Conservation (phyloP, 1,140 invertebrate genomes). For the Ostrea denselamellosa region DNA sequence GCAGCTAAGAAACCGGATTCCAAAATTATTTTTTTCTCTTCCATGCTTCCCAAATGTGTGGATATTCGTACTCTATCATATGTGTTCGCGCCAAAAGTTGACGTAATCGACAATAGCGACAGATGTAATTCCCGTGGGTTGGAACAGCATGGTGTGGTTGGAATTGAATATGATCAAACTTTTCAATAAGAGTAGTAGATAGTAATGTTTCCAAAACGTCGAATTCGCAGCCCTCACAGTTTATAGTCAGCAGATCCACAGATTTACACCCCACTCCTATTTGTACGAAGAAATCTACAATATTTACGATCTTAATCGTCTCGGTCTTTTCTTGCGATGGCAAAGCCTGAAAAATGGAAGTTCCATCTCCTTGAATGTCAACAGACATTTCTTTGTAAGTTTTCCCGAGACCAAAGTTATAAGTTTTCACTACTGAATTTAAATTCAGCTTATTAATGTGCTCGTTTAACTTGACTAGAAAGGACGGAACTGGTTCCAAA, state of each 20-base stretch:
- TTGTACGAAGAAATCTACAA: neutral
- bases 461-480: neutral
- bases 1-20: no score
- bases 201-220: slow-evolving; percentile 38
- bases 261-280: neutral
- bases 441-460: neutral
- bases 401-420: slow-evolving; percentile 13
- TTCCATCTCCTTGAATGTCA: neutral
- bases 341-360: neutral
- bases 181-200: slow-evolving; percentile 24
- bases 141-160: slow-evolving; percentile 37
- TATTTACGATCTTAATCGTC: neutral
- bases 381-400: neutral
- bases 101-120: slow-evolving; percentile 42
- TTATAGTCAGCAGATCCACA: slow-evolving; percentile 47
- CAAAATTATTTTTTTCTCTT: neutral
- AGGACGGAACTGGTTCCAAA: neutral
- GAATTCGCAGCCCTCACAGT: slow-evolving; percentile 53
- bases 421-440: neutral
- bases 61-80: slow-evolving; percentile 26
- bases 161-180: slow-evolving; percentile 46
- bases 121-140: neutral
- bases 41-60: slow-evolving; percentile 46
- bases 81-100: slow-evolving; percentile 41
- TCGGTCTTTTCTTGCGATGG: neutral